Percentiles rank a stretch among this genome's conserved stretches.
These are phyloP conservation scores for Miichthys miiuy DNA, from an alignment of 2,797 vertebrate genomes.

Conservation along the genomic window DNA sequence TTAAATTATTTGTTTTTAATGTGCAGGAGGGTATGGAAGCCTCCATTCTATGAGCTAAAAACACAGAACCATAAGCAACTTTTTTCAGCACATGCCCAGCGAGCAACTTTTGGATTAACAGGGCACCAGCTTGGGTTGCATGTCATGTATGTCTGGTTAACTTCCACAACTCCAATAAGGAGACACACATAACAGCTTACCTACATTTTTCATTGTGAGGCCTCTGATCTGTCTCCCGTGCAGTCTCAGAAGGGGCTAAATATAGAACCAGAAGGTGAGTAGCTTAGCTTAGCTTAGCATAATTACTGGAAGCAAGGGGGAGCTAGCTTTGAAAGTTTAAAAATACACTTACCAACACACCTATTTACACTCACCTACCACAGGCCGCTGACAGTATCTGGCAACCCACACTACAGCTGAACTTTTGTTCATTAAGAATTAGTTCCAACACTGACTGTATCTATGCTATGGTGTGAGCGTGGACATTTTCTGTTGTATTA, in stretches of 20 bases:
- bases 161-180: no score
- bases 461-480: not conserved
- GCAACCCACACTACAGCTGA: not conserved
- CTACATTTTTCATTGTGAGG: not conserved
- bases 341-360: not conserved
- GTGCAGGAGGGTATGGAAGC: no score
- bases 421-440: not conserved
- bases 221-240: not conserved
- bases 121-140: no score
- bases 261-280: not conserved
- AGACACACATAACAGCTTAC: not conserved
- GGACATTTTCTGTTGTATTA: not conserved
- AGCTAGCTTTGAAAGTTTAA: not conserved
- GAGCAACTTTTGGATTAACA: no score
- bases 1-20: no score
- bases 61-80: no score
- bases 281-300: constrained; percentile 9
- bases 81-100: no score
- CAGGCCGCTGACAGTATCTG: not conserved
- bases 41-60: no score
- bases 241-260: not conserved
- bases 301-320: not conserved
- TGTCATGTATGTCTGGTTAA: no score
- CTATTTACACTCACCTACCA: no score
- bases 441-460: not conserved